phyloP scores from a whole-genome alignment of 2,113 vertebrate species.

The Vombatus ursinus region DNA sequence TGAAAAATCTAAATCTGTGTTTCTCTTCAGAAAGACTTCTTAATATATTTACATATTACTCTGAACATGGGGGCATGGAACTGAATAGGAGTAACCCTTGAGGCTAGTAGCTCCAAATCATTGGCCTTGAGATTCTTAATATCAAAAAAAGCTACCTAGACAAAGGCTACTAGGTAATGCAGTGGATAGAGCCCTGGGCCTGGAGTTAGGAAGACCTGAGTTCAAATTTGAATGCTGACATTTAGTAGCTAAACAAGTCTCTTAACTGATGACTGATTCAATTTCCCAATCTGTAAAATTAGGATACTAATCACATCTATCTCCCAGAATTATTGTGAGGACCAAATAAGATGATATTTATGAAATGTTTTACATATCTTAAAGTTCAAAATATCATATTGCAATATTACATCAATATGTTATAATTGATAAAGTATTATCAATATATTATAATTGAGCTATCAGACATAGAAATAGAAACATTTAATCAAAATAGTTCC shows the following conservation, averaged over 20 bases:
- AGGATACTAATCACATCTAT: neutral
- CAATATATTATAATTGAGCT: neutral
- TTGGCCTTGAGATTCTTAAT: neutral
- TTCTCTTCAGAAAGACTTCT: neutral
- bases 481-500: neutral
- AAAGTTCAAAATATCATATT: neutral
- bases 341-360: neutral
- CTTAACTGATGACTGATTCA: neutral
- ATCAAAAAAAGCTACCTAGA: neutral
- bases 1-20: neutral
- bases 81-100: neutral
- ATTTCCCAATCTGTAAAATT: neutral
- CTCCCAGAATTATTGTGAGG: neutral
- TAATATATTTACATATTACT: neutral
- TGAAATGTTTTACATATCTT: neutral
- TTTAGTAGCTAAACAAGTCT: neutral
- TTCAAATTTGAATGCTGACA: neutral
- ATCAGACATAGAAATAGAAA: neutral
- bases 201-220: neutral
- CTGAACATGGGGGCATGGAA: neutral
- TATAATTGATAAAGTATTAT: no score
- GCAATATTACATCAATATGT: no score
- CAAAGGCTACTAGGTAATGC: neutral
- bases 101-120: neutral
- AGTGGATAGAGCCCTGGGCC: neutral